Percentiles rank a stretch among this genome's conserved stretches.
phyloP scores from a whole-genome alignment of 2,113 vertebrate genomes.

The Dipodomys ordii region DNA sequence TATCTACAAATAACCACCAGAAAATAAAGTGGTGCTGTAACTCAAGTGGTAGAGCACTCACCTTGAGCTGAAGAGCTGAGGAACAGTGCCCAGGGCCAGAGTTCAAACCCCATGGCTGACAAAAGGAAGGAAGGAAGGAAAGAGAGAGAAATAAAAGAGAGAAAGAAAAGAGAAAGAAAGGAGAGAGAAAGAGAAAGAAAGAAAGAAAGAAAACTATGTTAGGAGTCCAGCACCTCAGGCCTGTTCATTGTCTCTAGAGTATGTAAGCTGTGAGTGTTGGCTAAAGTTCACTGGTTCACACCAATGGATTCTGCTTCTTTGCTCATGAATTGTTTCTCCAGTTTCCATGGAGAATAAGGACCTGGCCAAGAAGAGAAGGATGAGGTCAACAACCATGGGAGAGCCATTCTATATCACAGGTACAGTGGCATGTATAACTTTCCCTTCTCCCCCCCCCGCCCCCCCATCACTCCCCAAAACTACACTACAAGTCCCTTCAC shows the following conservation, averaged over 20 bases:
- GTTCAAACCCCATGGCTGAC: too few relatives aligned
- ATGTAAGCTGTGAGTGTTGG: too few relatives aligned
- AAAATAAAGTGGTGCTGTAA: too few relatives aligned
- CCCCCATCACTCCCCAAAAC: neutral
- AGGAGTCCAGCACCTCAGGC: neutral
- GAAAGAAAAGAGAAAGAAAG: too few relatives aligned
- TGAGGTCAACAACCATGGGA: neutral
- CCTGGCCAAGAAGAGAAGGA: neutral
- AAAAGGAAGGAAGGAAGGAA: too few relatives aligned
- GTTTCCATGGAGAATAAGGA: neutral
- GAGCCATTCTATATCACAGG: fast-evolving
- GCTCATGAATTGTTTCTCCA: neutral
- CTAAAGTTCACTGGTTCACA: neutral
- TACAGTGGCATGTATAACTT: fast-evolving
- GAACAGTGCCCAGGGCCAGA: too few relatives aligned
- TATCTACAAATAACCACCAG: too few relatives aligned
- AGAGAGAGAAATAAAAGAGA: too few relatives aligned
- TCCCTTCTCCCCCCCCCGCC: neutral
- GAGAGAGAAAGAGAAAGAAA: too few relatives aligned
- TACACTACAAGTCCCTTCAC: neutral
- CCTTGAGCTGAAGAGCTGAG: too few relatives aligned
- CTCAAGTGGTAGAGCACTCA: too few relatives aligned
- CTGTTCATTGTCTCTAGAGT: neutral
- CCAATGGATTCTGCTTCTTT: neutral
- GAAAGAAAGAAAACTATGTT: neutral